phyloP scores from a whole-genome alignment of 2,797 vertebrate species.

The Amniataba percoides region DNA sequence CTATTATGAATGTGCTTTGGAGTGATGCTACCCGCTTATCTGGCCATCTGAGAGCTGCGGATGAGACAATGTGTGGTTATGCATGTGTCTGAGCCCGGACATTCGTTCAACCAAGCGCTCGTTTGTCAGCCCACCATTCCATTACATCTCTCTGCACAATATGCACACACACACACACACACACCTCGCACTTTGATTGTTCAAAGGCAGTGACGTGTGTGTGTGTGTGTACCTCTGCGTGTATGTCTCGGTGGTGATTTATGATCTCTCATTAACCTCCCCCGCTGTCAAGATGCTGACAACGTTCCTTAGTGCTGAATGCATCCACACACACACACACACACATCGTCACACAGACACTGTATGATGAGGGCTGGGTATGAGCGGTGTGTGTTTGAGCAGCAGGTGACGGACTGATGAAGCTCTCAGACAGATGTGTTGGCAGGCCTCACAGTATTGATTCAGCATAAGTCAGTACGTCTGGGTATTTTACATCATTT shows the following conservation, averaged over 20 bases:
- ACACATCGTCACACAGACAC: neutral
- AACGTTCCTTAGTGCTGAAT: constrained; percentile 2
- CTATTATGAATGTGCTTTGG: constrained; percentile 67
- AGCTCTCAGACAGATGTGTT: neutral
- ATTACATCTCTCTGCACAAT: neutral
- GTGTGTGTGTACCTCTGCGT: neutral
- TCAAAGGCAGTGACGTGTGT: neutral
- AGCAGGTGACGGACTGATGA: constrained; percentile 12
- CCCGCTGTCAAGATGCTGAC: constrained; percentile 39
- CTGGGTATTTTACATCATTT: neutral
- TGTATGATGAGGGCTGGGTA: neutral
- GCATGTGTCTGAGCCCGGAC: neutral
- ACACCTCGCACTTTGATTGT: constrained; percentile 3
- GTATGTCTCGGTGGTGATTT: constrained; percentile 59
- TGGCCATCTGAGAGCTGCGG: constrained; percentile 62
- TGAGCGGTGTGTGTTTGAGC: neutral
- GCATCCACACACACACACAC: constrained; percentile 1
- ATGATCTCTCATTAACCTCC: constrained; percentile 73
- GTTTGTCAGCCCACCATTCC: constrained; percentile 24
- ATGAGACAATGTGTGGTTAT: constrained; percentile 5
- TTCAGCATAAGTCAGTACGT: neutral
- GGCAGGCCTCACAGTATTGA: neutral
- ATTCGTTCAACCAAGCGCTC: neutral
- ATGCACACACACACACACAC: neutral
- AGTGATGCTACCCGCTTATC: constrained; percentile 65